Evolutionary conservation across 2,797 vertebrate genomes (phyloP), one percentile per base, ranked within the genome.

Genomic region (Pagetopsis macropterus): DNA sequence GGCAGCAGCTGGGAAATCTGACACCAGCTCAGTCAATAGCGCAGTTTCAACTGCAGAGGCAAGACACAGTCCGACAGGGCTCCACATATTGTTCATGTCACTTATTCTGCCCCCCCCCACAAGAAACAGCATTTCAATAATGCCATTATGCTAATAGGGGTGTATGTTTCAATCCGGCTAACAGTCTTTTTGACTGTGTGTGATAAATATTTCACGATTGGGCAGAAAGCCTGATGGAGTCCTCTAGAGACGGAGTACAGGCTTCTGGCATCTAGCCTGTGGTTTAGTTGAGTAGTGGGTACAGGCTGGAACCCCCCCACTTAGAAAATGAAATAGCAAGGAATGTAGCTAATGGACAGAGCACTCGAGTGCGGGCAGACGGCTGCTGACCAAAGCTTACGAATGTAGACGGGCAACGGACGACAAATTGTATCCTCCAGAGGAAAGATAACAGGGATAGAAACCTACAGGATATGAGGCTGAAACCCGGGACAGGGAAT

Each of bases 261-360:
- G 49, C 62, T 69, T 49, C 62, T 49, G 76, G 58, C 68, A 70
- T 79, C 65, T 9, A 68, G 68, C 5, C 54, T 63, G 72, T 71
- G 86, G 75, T 84, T 75, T 54, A 54, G 64, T 65, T 21, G 72
- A 78, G 72, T 54, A 17, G 66, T 46, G 78, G 68, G 72, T 50
- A 55, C 1, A 9, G 65, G 59, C 43, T 62, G 69, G 41, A 78
- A 56, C 70, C 62, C 69, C 80, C 62, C 76, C 75, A 84, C 82
- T 89, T 84, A 75, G 78, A 88, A 92, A 91, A 93, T 91, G 82
- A 92, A 93, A 85, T 83, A 84, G 81, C 58, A 57, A 33, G 48
- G 64, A 85, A 84, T 90, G 78, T 87, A 52, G 59, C 83, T 92
- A 92, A 94, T 93, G 92, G 85, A 27, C 52, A 73, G 65, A 74